Evolutionary conservation across 2,888 invertebrate genomes (phyloP).

Genomic region (Troides aeacus): DNA sequence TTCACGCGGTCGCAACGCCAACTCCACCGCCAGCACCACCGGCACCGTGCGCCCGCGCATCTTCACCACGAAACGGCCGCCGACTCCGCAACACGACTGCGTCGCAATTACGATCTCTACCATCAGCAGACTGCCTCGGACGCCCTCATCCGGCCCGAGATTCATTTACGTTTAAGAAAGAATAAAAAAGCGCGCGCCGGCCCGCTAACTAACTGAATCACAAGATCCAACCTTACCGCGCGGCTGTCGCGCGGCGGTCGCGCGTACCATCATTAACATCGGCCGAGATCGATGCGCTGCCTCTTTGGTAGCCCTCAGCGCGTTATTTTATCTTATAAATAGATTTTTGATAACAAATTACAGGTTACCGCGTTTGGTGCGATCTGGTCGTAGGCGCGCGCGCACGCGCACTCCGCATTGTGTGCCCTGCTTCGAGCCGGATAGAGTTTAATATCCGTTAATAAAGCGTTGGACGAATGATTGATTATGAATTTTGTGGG

Average conservation of each 20-base stretch:
- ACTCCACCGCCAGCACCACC: too few species aligned
- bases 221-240: conserved; percentile 74
- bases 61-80: too few species aligned
- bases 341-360: conserved; percentile 80
- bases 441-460: conserved; percentile 63
- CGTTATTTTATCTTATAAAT: conserved; percentile 79
- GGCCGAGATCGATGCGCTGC: conserved; percentile 69
- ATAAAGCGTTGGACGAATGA: conserved; percentile 35
- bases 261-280: conserved; percentile 69
- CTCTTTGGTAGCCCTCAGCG: conserved; percentile 74
- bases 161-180: too few species aligned
- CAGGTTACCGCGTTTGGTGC: conserved; percentile 78
- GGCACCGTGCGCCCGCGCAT: too few species aligned
- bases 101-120: conserved; percentile 67
- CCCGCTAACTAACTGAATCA: conserved; percentile 73
- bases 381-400: conserved; percentile 57
- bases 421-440: conserved; percentile 58
- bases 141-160: too few species aligned
- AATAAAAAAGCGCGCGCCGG: conserved; percentile 47
- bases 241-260: conserved; percentile 45
- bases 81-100: too few species aligned
- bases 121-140: conserved; percentile 76
- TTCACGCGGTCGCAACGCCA: too few species aligned
- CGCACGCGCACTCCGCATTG: conserved; percentile 45
- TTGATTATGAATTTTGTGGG: conserved; percentile 53